A percentile compares a stretch with the other conserved stretches of the same genome.
Evolutionary conservation across 2,888 invertebrate genomes (phyloP).

Genomic region (Hypsopygia costalis): DNA sequence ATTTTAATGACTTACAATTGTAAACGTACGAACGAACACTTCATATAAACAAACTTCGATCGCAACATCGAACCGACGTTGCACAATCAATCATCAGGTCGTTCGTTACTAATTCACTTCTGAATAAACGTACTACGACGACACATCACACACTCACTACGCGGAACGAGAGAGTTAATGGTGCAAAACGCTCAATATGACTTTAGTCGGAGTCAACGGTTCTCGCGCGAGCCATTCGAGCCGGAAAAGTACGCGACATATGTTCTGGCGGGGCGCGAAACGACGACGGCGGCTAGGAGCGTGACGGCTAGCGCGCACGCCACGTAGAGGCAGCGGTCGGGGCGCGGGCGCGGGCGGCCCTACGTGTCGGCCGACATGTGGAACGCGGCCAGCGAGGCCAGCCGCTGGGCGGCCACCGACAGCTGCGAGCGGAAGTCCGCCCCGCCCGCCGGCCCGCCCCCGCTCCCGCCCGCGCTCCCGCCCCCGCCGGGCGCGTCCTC

Average conservation of each 20-base stretch:
- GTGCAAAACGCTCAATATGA: no score
- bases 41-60: conserved; percentile 4
- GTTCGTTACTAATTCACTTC: no score
- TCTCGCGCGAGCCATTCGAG: no score
- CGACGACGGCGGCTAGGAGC: conserved; percentile 24
- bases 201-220: no score
- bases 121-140: no score
- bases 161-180: no score
- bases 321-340: conserved; percentile 16
- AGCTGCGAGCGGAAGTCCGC: conserved; percentile 20
- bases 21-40: conserved; percentile 14
- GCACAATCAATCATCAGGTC: no score
- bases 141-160: no score
- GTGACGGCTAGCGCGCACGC: conserved; percentile 18
- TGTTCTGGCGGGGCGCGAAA: no score
- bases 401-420: conserved; percentile 22
- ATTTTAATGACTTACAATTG: conserved; percentile 21
- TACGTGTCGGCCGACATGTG: conserved; percentile 14
- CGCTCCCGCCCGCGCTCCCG: conserved; percentile 20
- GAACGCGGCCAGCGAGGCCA: conserved; percentile 20
- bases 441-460: conserved; percentile 24
- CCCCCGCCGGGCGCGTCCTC: conserved; percentile 24
- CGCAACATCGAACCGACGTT: no score
- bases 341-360: conserved; percentile 15
- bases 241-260: no score